Evolutionary conservation across 2,888 invertebrate species (phyloP), one percentile per base, ranked within the genome.

Genomic region (Ganaspis brasiliensis): DNA sequence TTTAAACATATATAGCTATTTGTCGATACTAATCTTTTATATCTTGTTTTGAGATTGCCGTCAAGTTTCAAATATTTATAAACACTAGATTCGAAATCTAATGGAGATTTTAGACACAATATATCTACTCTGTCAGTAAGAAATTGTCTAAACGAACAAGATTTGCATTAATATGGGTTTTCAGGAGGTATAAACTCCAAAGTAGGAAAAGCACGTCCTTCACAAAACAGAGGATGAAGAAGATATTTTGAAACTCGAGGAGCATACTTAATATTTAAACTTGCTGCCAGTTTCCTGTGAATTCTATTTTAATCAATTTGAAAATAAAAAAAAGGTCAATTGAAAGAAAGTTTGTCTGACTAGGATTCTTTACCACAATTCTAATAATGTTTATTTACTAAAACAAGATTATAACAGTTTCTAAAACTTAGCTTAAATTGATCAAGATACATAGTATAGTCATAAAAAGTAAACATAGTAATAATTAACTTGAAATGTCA

Each of bases 81-180:
- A 45, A 67, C 45, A 67, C 45, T 21, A 26, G 45, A 67, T 67
- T 49, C n/a, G 26, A 67, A n/a, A 67, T 67, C 45, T n/a, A 67
- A 67, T 24, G 45, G 45, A 45, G 67, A 3, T 67, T 67, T 67
- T 24, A 67, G n/a, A 26, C 59, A 3, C 26, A 26, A 59, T 59
- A 59, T 59, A 59, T 67, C 24, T 67, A 52, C 16, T 16, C 45
- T n/a, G 12, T 24, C n/a, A 21, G 40, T 67, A 45, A 67, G 40
- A 67, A 67, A 67, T 67, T 24, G 67, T 67, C 67, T 49, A 45
- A 67, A 67, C 67, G 67, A n/a, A 67, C 67, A 26, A 45, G 67
- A 67, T 49, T 67, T 67, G 67, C 67, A 67, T 67, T 49, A 67
- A 67, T 67, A 24, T 45, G 67, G 45, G 24, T 67, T 67, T 49